Evolutionary conservation across 2,888 invertebrate genomes (phyloP).

Genomic region (Troides oblongomaculatus): DNA sequence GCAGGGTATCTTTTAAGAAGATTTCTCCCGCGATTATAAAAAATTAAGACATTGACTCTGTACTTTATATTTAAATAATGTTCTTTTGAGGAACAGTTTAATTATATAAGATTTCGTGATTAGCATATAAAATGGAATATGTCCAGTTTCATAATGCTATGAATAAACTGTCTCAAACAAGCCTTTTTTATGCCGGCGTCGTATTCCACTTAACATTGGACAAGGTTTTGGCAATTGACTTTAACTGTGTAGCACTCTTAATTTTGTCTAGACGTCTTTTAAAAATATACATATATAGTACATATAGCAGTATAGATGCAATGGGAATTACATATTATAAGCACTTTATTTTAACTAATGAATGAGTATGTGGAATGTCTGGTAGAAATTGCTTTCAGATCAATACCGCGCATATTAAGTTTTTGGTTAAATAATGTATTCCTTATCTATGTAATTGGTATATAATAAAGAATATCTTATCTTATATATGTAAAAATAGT

Average conservation of each 20-base stretch:
- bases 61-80: no score
- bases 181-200: not conserved
- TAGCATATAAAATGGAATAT: not conserved
- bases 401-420: no score
- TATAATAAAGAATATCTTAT: no score
- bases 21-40: no score
- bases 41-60: no score
- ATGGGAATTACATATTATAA: not conserved
- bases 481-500: no score
- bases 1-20: no score
- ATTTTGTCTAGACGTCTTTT: constrained; percentile 19
- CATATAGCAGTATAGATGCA: no score
- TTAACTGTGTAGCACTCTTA: constrained; percentile 20
- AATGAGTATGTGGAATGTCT: not conserved
- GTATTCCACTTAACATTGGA: constrained; percentile 4
- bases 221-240: constrained; percentile 15
- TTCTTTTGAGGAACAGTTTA: not conserved
- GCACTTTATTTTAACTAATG: not conserved
- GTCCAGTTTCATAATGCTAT: not conserved
- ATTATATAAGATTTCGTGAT: not conserved
- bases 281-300: not conserved
- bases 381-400: no score
- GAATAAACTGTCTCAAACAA: not conserved
- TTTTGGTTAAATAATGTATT: no score
- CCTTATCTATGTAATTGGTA: no score